Percentiles rank a stretch among this genome's conserved stretches.
phyloP scores from a whole-genome alignment of 2,113 vertebrate genomes.

The Leucopsar rothschildi region DNA sequence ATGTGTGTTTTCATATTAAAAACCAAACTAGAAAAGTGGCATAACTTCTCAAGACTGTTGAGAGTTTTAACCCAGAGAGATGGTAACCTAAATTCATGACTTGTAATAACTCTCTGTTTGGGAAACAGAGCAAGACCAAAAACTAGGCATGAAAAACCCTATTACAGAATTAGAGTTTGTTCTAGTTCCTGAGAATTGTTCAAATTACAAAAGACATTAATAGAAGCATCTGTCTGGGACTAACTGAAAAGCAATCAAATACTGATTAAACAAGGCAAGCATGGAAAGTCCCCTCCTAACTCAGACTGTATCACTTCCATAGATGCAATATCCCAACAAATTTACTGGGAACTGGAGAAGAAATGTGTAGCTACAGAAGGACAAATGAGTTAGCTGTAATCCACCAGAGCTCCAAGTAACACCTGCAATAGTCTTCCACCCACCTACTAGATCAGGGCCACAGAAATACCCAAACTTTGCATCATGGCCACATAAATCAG shows the following conservation, averaged over 20 bases:
- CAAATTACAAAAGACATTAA: not conserved
- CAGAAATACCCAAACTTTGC: not conserved
- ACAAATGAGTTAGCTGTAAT: not conserved
- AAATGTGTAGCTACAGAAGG: not conserved
- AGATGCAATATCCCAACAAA: not conserved
- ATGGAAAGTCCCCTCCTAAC: not conserved
- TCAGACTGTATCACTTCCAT: not conserved
- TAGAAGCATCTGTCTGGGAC: not conserved
- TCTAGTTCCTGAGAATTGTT: not conserved
- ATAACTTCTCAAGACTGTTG: not conserved
- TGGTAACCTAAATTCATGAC: not conserved
- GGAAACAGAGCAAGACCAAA: not conserved
- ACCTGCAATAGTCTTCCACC: not conserved
- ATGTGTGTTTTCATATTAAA: not conserved
- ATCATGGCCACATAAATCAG: not conserved
- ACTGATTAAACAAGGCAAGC: not conserved
- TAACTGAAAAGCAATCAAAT: not conserved
- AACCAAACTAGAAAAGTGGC: not conserved
- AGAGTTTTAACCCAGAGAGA: not conserved
- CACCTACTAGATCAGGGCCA: not conserved
- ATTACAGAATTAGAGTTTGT: not conserved
- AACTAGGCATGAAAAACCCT: not conserved
- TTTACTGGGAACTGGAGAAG: not conserved
- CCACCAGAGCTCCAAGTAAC: not conserved
- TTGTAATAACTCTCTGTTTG: not conserved